phyloP scores from a whole-genome alignment of 2,113 vertebrate species.

The Psophia crepitans region DNA sequence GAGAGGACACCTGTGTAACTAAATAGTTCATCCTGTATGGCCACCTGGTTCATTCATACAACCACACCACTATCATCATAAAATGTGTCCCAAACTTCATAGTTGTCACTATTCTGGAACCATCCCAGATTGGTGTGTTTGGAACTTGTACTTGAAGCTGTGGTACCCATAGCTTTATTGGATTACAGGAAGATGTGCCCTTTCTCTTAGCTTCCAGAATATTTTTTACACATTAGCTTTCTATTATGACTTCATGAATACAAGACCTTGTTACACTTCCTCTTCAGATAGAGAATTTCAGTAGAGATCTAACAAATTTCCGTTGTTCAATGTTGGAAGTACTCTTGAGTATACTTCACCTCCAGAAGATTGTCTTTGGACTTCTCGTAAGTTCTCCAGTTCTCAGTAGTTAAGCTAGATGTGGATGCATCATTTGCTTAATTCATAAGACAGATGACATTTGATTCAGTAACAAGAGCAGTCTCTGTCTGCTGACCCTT shows the following conservation, averaged over 20 bases:
- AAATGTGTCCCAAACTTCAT: neutral
- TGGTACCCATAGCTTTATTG: neutral
- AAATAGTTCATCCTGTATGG: neutral
- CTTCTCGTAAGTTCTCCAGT: neutral
- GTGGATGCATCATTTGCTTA: neutral
- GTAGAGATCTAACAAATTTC: neutral
- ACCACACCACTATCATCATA: rapidly evolving
- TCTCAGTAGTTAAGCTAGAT: neutral
- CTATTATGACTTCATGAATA: neutral
- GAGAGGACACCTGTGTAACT: neutral
- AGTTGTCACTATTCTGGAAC: neutral
- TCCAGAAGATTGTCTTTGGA: neutral
- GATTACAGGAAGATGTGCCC: neutral
- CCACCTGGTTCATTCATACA: neutral
- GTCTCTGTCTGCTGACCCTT: neutral
- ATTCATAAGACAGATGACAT: neutral
- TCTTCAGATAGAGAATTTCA: neutral
- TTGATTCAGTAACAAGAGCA: neutral
- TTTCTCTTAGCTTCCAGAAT: neutral
- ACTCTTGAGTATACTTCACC: neutral
- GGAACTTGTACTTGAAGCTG: neutral
- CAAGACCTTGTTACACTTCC: neutral
- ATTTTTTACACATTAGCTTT: neutral
- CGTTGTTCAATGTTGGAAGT: neutral
- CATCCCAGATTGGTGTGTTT: neutral